Base-by-base conservation (phyloP, 2,797 vertebrate genomes). In the Trachurus trachurus region DNA sequence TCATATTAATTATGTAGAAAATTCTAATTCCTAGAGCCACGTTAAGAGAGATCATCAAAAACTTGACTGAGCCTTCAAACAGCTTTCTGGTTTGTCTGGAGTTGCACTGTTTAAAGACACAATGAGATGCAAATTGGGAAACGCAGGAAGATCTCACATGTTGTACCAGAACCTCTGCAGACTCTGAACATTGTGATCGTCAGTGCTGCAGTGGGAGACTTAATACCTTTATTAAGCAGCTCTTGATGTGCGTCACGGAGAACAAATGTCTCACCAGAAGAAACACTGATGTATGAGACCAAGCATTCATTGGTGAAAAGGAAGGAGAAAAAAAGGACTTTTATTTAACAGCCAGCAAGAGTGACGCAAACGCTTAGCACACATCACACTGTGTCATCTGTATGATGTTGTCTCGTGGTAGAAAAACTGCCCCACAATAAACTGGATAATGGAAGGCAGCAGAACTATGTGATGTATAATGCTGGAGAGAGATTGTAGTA, bases 381-480 rank as follows among this genome's bases (percentile, higher is more conserved):
- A 49, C 59, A 72, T 82, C 67, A 68, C 12, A 2, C 71, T 39
- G 60, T n/a, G 44, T 79, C 44, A 19, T 73, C 66, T 61, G 26
- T 61, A 71, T 58, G 59, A 44, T 45, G 76, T 39, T 13, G 60
- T 29, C 58, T 66, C 1, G 1, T 54, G 60, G 19, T 60, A 8
- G 29, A 53, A 49, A 40, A 66, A 63, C 29, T 42, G 66, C 13
- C 16, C 17, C 1, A 16, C 45, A 26, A 22, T 64, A 54, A 75
- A 74, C 9, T 61, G 44, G 22, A 63, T 39, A 31, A 72, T 78
- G 31, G 37, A 60, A 45, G 49, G n/a, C n/a, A n/a, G 3, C 15
- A 54, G 52, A 72, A 29, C 67, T 42, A 60, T 52, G 47, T 72
- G 58, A 54, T 71, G 13, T 40, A 26, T 31, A 53, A 39, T 40